phyloP scores from a whole-genome alignment of 2,797 vertebrate species.

The Pantherophis alleghaniensis region DNA sequence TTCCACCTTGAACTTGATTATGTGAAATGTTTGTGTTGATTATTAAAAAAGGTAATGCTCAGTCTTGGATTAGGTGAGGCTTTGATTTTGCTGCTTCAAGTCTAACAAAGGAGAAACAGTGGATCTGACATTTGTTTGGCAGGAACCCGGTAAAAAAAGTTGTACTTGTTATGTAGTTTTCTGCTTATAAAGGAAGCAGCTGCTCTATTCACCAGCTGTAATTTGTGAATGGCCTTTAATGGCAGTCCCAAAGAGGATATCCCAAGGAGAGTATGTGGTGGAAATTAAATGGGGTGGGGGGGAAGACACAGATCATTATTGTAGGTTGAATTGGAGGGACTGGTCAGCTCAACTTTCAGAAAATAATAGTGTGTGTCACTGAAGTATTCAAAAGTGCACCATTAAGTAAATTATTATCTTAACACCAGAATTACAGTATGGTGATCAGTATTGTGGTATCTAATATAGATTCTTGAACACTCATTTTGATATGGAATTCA shows the following conservation, averaged over 20 bases:
- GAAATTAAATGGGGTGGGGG: conserved; percentile 27
- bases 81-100: conserved; percentile 20
- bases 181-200: conserved; percentile 28
- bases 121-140: conserved; percentile 1
- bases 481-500: not conserved
- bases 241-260: conserved; percentile 14
- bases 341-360: conserved; percentile 3
- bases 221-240: conserved; percentile 39
- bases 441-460: not conserved
- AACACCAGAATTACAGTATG: not conserved
- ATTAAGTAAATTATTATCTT: conserved; percentile 6
- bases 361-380: not conserved
- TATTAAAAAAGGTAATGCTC: not conserved
- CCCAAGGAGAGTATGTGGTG: conserved; percentile 4
- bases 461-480: not conserved
- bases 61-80: not conserved
- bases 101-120: conserved; percentile 18
- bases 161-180: not conserved
- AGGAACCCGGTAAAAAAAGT: not conserved
- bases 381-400: not conserved
- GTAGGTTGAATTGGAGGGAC: conserved; percentile 15
- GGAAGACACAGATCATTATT: conserved; percentile 24
- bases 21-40: conserved; percentile 11
- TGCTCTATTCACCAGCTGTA: conserved; percentile 13
- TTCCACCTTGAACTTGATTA: conserved; percentile 27